Evolutionary conservation across 1,140 invertebrate species (phyloP), one percentile per base, ranked within the genome.

Genomic region (Sminthurides bifidus): DNA sequence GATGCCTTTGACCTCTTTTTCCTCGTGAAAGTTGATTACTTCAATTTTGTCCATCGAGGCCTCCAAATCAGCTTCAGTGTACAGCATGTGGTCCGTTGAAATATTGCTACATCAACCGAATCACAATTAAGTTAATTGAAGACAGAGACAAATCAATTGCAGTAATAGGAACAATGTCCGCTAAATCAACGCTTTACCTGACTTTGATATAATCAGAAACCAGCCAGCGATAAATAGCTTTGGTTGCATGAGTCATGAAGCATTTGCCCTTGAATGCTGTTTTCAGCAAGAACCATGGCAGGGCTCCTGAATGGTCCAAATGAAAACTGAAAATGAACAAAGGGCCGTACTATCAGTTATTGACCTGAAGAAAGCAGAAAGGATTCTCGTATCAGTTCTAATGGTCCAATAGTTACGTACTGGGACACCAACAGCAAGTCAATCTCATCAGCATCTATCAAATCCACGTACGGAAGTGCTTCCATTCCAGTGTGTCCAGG

Each of bases 201-300:
- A 98, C 94, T 85, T 98, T 98, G 53, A 98, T 97, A 68, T 94
- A 98, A 81, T 99, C 96, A 0, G 94, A 95, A 0, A 99, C 74
- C 19, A 99, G 77, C 93, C 94, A 98, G 62, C 94, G 77, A 70
- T 98, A 99, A 66, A 99, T 99, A 17, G 95, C 95, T 79, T 99
- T 99, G 0, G 96, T 97, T 1, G 96, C 95, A 71, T 99, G 96
- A 0, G 96, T 99, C 96, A 99, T 99, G 68, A 96, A 98, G 70
- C 94, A 98, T 59, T 92, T 77, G 3, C 95, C 95, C 70, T 93
- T 95, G 68, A 99, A 98, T 51, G 84, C 90, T 0, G 96, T 99
- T 70, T 98, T 98, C 66, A 86, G 82, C 15, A 99, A 74, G 70
- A 99, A 97, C 91, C 93, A 99, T 0, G 96, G 96, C 53, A 99